Evolutionary conservation across 1,140 invertebrate genomes (phyloP).

Genomic region (Idris sp.): DNA sequence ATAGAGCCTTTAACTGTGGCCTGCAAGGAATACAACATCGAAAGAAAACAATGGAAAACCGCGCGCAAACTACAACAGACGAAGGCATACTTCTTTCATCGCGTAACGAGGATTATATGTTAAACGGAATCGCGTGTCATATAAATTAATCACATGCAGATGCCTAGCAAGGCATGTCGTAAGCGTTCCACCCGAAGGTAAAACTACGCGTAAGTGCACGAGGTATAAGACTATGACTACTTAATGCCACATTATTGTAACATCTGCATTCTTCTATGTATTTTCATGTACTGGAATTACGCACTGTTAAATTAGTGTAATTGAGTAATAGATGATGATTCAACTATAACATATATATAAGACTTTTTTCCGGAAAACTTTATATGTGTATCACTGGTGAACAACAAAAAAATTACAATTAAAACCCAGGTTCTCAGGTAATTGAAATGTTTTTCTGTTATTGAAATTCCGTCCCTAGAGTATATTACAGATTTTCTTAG

Average conservation of each 20-base stretch:
- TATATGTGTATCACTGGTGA: constrained; percentile 2
- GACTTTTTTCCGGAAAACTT: constrained; percentile 40
- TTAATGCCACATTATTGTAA: constrained; percentile 58
- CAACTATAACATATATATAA: constrained; percentile 32
- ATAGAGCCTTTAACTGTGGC: constrained; percentile 43
- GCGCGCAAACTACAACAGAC: no score
- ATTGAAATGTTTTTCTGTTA: no score
- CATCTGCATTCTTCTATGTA: constrained; percentile 44
- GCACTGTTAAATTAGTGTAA: constrained; percentile 53
- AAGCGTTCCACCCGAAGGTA: constrained; percentile 50
- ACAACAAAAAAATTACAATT: constrained; percentile 26
- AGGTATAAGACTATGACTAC: constrained; percentile 52
- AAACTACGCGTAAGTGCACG: constrained; percentile 33
- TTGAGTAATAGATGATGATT: constrained; percentile 54
- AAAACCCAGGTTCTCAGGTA: no score
- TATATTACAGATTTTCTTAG: no score
- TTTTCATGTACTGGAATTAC: constrained; percentile 51
- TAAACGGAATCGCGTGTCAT: constrained; percentile 61
- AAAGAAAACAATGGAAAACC: constrained; percentile 49
- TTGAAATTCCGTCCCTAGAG: no score
- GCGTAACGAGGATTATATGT: constrained; percentile 53
- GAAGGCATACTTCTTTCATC: constrained; percentile 44
- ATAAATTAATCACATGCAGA: constrained; percentile 62
- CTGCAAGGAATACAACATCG: constrained; percentile 36
- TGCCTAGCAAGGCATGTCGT: constrained; percentile 57